These are phyloP conservation scores for Encarsia formosa DNA, from an alignment of 2,888 invertebrate species.

Conservation along the genomic window DNA sequence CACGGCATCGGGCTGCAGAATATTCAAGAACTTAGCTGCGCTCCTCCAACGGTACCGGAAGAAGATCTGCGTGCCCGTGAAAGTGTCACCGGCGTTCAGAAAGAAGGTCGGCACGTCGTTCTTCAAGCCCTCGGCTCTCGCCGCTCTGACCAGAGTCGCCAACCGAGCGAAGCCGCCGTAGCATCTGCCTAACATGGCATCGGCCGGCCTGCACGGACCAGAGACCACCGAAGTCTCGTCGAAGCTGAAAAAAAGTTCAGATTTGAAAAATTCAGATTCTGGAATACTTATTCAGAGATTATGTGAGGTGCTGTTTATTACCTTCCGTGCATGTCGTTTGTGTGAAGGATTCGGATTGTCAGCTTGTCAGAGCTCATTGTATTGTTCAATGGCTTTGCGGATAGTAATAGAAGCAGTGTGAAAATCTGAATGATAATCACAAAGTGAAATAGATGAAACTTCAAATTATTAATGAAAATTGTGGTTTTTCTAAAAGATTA, in stretches of 20 bases:
- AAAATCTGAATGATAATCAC: no score
- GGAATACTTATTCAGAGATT: no score
- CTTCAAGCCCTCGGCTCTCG: conserved; percentile 51
- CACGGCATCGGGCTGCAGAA: conserved; percentile 76
- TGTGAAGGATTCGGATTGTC: no score
- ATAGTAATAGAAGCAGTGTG: no score
- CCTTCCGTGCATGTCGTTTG: no score
- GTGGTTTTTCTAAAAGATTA: no score
- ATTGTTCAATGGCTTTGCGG: no score
- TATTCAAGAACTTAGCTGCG: conserved; percentile 73
- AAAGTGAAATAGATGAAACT: no score
- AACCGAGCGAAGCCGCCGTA: conserved; percentile 85
- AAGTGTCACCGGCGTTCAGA: conserved; percentile 89
- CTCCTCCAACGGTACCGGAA: conserved; percentile 76
- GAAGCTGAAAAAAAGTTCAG: conserved; percentile 56
- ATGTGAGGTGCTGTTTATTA: no score
- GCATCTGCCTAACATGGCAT: conserved; percentile 62
- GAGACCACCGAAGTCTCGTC: conserved; percentile 73
- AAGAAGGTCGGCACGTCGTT: conserved; percentile 61
- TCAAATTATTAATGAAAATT: no score
- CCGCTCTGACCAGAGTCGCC: conserved; percentile 61
- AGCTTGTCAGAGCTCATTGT: no score
- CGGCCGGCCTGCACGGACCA: conserved; percentile 53
- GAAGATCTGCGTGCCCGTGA: conserved; percentile 86
- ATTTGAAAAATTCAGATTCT: no score